Evolutionary conservation across 2,888 invertebrate species (phyloP).

Genomic region (Cantharis rustica): DNA sequence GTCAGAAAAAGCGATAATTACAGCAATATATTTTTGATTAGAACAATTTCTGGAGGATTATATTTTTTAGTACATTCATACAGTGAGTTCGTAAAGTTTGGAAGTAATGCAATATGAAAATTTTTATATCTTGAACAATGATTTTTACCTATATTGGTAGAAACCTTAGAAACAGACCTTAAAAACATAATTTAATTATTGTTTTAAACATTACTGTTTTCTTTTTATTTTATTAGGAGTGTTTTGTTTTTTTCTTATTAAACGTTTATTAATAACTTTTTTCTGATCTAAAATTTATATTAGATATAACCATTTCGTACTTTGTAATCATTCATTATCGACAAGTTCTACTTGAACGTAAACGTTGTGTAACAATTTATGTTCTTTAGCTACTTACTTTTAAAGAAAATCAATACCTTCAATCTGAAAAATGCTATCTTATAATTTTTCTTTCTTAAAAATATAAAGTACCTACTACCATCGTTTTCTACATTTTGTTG

Average conservation of each 20-base stretch:
- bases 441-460: background rate
- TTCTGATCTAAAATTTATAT: background rate
- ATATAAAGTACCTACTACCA: background rate
- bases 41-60: no score
- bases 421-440: background rate
- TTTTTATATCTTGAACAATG: no score
- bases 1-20: no score
- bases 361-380: slow-evolving; percentile 21
- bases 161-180: no score
- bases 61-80: no score
- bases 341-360: slow-evolving; percentile 34
- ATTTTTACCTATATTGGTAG: no score
- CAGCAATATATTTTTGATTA: no score
- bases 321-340: slow-evolving; percentile 36
- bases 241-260: background rate
- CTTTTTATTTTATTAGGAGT: background rate
- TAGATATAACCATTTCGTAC: slow-evolving; percentile 9
- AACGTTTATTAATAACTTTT: background rate
- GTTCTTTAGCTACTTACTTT: slow-evolving; percentile 11
- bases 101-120: no score
- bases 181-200: background rate
- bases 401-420: slow-evolving; percentile 15
- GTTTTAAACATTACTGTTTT: background rate
- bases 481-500: background rate
- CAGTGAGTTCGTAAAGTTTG: no score